phyloP scores from a whole-genome alignment of 2,888 invertebrate species.

The Nephrotoma flavescens region DNA sequence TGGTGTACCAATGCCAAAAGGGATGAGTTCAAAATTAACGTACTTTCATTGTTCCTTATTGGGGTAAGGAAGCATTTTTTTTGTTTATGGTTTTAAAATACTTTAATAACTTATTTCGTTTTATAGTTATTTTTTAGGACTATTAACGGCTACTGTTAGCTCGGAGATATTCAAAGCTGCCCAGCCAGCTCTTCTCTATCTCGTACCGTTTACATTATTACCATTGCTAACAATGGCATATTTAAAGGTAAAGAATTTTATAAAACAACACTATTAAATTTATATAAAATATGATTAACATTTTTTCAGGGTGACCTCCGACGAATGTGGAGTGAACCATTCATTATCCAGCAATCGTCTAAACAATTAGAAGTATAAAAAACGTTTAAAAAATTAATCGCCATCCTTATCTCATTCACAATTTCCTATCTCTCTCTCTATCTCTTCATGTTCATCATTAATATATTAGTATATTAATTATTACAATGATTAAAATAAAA shows the following conservation, averaged over 20 bases:
- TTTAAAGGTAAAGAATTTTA: slow-evolving; percentile 55
- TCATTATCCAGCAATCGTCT: slow-evolving; percentile 65
- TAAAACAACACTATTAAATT: neutral
- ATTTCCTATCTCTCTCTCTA: neutral
- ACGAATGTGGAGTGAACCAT: slow-evolving; percentile 97
- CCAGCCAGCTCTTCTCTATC: slow-evolving; percentile 90
- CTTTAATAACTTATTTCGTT: neutral
- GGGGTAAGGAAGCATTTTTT: slow-evolving; percentile 36
- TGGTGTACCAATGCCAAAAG: slow-evolving; percentile 40
- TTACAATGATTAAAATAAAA: neutral
- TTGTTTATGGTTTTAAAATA: neutral
- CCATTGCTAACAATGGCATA: slow-evolving; percentile 96
- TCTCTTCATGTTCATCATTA: neutral
- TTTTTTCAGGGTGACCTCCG: slow-evolving; percentile 76
- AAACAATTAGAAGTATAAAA: slow-evolving; percentile 58
- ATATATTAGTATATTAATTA: neutral
- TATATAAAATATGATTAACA: slow-evolving; percentile 5
- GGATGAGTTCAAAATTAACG: slow-evolving; percentile 53
- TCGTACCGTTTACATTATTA: slow-evolving; percentile 93
- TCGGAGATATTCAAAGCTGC: slow-evolving; percentile 97
- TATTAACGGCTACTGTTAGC: slow-evolving; percentile 92
- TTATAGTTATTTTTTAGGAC: slow-evolving; percentile 70
- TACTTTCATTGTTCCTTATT: slow-evolving; percentile 98
- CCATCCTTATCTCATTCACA: neutral
- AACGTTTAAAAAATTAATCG: neutral